Evolutionary conservation across 2,797 vertebrate species (phyloP).

Genomic region (Brachyrhaphis roseni): DNA sequence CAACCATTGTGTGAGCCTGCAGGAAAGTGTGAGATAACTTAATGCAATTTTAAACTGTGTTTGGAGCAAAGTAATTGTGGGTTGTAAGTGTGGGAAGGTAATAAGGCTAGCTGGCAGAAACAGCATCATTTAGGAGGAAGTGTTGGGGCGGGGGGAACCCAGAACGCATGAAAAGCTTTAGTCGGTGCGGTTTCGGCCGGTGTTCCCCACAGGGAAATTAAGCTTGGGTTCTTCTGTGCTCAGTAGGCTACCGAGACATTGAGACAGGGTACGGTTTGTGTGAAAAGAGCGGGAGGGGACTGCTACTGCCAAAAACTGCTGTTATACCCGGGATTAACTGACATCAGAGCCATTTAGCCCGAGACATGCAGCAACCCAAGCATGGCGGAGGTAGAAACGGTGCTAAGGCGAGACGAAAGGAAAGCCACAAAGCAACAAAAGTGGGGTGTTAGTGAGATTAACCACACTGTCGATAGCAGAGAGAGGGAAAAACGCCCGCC

Average conservation of each 20-base stretch:
- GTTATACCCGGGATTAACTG: constrained; percentile 58
- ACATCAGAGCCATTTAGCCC: constrained; percentile 16
- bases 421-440: constrained; percentile 28
- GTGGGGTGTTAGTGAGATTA: constrained; percentile 43
- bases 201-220: constrained; percentile 74
- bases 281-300: constrained; percentile 8
- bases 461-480: constrained; percentile 49
- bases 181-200: constrained; percentile 46
- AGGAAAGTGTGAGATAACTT: constrained; percentile 50
- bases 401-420: constrained; percentile 42
- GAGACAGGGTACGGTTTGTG: constrained; percentile 4
- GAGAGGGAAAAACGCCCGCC: constrained; percentile 34
- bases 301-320: constrained; percentile 35
- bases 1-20: constrained; percentile 41
- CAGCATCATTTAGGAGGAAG: constrained; percentile 30
- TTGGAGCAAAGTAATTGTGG: constrained; percentile 57
- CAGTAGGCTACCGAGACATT: constrained; percentile 42
- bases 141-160: neutral
- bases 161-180: constrained; percentile 24
- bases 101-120: constrained; percentile 60
- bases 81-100: constrained; percentile 66
- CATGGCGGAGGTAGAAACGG: constrained; percentile 34
- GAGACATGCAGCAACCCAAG: constrained; percentile 3
- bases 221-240: constrained; percentile 57
- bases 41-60: constrained; percentile 67